Base-by-base conservation (phyloP, 2,888 invertebrate genomes). In the Drosophila mimica region DNA sequence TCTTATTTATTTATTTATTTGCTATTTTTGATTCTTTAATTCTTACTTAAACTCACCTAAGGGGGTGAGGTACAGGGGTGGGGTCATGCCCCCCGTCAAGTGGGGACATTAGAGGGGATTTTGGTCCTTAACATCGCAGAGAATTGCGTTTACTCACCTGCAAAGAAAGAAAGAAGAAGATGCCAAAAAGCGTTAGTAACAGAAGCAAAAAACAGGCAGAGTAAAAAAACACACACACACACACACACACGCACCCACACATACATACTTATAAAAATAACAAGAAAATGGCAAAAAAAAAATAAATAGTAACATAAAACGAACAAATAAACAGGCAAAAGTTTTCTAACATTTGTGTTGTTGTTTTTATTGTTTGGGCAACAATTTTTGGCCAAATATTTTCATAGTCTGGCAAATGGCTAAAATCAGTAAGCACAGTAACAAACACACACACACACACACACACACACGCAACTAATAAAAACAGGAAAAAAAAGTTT, bases 61-160 rank as follows among this genome's bases (percentile, higher is more conserved):
- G 8, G n/a, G n/a, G n/a, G n/a, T 15, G n/a, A 36, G 17, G 20
- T 4, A 4, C 6, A 6, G 31, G 13, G 17, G 8, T 0, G 48
- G 28, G 20, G 17, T 25, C 4, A n/a, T 30, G 17, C 28, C 7
- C 34, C 28, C 36, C 54, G 20, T 5, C 52, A n/a, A 15, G 38
- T 17, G 15, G n/a, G 17, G 46, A 82, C 75, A 85, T 83, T 83
- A 88, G 82, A 88, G 63, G 78, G 76, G 74, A 83, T 74, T 86
- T 81, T 68, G 67, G 68, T 76, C 77, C 66, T 70, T 59, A 76
- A 70, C 82, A 81, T 83, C 83, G 76, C 72, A 65, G 49, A 67
- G 72, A 81, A 75, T 81, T 83, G 75, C 82, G 74, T 86, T 86
- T 82, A 89, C 88, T 89, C 83, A 88, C 88, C 90, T 89, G 88